Percentiles rank a stretch among this genome's conserved stretches.
Evolutionary conservation across 1,140 invertebrate genomes (phyloP).

Genomic region (Drosophila aff.): DNA sequence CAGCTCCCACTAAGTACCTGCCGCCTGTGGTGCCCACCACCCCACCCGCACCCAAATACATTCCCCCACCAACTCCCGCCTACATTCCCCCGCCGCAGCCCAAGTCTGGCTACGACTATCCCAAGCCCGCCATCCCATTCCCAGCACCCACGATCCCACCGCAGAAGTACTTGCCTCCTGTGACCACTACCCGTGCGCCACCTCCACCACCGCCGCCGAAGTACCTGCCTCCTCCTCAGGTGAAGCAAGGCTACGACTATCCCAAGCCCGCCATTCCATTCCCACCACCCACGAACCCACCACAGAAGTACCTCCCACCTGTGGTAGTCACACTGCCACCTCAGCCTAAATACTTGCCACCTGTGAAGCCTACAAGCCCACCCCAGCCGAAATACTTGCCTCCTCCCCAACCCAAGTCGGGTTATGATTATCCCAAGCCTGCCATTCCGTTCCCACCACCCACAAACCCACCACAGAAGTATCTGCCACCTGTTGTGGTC

Average conservation of each 20-base stretch:
- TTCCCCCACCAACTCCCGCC: conserved; percentile 54
- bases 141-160: conserved; percentile 46
- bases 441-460: conserved; percentile 55
- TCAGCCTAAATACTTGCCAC: conserved; percentile 49
- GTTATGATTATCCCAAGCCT: conserved; percentile 67
- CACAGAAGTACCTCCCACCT: conserved; percentile 30
- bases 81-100: conserved; percentile 36
- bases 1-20: conserved; percentile 61
- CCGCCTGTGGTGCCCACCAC: conserved; percentile 47
- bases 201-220: conserved; percentile 24
- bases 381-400: conserved; percentile 45
- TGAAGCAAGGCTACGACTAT: conserved; percentile 57
- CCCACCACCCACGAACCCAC: conserved; percentile 39
- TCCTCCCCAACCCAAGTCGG: conserved; percentile 28
- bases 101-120: conserved; percentile 66
- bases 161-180: conserved; percentile 47
- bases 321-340: conserved; percentile 11
- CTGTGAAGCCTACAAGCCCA: conserved; percentile 37
- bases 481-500: conserved; percentile 24
- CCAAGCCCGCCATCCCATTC: conserved; percentile 64
- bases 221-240: conserved; percentile 21
- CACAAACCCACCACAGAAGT: conserved; percentile 31
- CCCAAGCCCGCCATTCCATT: conserved; percentile 62
- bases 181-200: conserved; percentile 14
- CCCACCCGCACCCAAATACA: conserved; percentile 52